phyloP scores from a whole-genome alignment of 2,888 invertebrate species.

The Cataglyphis rosenhaueri region DNA sequence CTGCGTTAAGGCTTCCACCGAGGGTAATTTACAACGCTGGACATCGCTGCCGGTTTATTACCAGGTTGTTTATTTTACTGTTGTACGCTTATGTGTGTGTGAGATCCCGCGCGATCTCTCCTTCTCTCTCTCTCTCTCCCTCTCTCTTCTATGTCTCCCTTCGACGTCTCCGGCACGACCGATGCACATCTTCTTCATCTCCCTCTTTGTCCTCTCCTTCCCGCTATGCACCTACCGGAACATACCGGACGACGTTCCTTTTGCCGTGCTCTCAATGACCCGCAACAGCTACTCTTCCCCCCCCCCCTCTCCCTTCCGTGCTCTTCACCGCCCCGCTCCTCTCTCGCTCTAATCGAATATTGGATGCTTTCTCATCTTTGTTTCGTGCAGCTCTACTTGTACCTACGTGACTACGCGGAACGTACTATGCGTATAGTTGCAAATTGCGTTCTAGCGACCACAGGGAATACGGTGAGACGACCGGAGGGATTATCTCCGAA shows the following conservation, averaged over 20 bases:
- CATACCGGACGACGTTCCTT: slow-evolving; percentile 65
- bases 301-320: neutral
- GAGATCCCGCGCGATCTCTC: slow-evolving; percentile 53
- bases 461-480: slow-evolving; percentile 48
- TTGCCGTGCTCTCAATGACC: slow-evolving; percentile 69
- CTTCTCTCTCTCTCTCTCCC: slow-evolving; percentile 30
- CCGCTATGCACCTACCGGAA: slow-evolving; percentile 66
- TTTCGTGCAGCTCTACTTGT: slow-evolving; percentile 53
- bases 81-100: slow-evolving; percentile 59
- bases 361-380: slow-evolving; percentile 64
- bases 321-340: slow-evolving; percentile 34
- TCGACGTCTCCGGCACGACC: slow-evolving; percentile 33
- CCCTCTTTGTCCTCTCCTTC: slow-evolving; percentile 17
- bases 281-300: slow-evolving; percentile 60
- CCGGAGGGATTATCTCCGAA: slow-evolving; percentile 49
- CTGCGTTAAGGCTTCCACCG: slow-evolving; percentile 75
- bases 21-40: slow-evolving; percentile 82
- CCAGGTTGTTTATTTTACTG: slow-evolving; percentile 79
- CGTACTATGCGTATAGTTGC: slow-evolving; percentile 48
- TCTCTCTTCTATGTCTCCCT: slow-evolving; percentile 10
- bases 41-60: slow-evolving; percentile 81
- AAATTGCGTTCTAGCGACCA: slow-evolving; percentile 53
- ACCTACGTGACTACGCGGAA: slow-evolving; percentile 45
- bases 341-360: slow-evolving; percentile 55
- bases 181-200: slow-evolving; percentile 32